These are phyloP conservation scores for Malurus splendens DNA, from an alignment of 2,797 vertebrate species.

Conservation along the genomic window DNA sequence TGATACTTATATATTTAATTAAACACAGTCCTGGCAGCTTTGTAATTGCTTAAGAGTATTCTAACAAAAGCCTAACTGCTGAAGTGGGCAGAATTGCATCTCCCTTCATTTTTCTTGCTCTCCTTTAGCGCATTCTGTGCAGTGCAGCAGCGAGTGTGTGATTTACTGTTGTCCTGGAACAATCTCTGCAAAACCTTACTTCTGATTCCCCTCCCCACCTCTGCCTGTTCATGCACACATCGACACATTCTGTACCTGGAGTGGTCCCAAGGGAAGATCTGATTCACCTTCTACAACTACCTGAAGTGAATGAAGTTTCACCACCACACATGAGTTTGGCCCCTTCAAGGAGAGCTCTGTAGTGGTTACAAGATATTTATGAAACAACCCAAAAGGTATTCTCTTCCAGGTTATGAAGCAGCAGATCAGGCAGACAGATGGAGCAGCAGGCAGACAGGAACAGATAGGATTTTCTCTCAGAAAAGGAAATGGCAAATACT, in stretches of 20 bases:
- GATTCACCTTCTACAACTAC: background rate
- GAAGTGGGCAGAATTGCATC: conserved; percentile 18
- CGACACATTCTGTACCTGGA: background rate
- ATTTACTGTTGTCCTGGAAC: conserved; percentile 35
- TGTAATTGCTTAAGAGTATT: conserved; percentile 34
- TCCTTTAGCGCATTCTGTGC: background rate
- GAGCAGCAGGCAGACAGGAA: background rate
- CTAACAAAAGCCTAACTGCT: conserved; percentile 43
- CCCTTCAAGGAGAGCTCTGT: background rate
- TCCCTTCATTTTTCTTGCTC: conserved; percentile 41
- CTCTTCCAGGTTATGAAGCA: background rate
- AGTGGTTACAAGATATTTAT: background rate
- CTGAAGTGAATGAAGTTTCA: background rate
- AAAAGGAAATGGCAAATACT: background rate
- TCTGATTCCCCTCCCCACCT: background rate
- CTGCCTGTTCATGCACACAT: background rate
- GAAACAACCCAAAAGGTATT: background rate
- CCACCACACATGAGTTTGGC: background rate
- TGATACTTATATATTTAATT: conserved; percentile 32
- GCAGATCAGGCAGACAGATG: background rate
- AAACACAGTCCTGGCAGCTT: conserved; percentile 18
- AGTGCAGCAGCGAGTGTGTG: background rate
- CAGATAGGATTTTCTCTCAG: background rate
- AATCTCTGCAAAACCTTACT: conserved; percentile 11
- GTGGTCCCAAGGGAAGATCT: background rate